These are phyloP conservation scores for Steromphala cineraria DNA, from an alignment of 2,888 invertebrate species.

Conservation along the genomic window DNA sequence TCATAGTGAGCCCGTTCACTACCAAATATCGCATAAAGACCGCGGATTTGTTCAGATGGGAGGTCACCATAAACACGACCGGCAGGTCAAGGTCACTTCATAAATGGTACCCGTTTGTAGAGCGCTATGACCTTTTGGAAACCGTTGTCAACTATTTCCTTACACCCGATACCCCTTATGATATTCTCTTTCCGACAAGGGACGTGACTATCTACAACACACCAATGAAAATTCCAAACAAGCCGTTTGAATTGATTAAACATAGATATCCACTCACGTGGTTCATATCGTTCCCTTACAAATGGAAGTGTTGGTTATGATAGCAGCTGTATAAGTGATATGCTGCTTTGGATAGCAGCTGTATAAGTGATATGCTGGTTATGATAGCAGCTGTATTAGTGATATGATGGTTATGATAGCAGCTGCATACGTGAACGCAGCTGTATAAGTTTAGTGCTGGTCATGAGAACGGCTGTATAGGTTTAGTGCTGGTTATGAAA, in stretches of 20 bases:
- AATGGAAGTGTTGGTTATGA: constrained; percentile 27
- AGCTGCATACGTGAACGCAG: no score
- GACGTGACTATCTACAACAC: not conserved
- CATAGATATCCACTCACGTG: constrained; percentile 24
- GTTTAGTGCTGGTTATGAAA: no score
- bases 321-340: no score
- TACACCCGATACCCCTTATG: not conserved
- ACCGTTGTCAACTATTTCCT: constrained; percentile 5
- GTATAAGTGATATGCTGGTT: no score
- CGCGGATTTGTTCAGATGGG: constrained; percentile 26
- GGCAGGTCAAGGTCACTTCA: not conserved
- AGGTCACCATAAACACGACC: not conserved
- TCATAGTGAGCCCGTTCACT: not conserved
- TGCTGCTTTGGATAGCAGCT: no score
- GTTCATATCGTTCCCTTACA: constrained; percentile 25
- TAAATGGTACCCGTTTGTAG: constrained; percentile 28
- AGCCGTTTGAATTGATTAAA: constrained; percentile 1
- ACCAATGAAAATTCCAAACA: constrained; percentile 7
- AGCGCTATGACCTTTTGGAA: not conserved
- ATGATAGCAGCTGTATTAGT: no score
- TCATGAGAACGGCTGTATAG: no score
- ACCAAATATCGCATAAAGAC: not conserved
- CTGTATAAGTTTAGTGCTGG: no score
- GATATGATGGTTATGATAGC: no score
- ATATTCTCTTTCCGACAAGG: constrained; percentile 11